Evolutionary conservation across 2,888 invertebrate genomes (phyloP).

Genomic region (Lasioglossum lativentre): DNA sequence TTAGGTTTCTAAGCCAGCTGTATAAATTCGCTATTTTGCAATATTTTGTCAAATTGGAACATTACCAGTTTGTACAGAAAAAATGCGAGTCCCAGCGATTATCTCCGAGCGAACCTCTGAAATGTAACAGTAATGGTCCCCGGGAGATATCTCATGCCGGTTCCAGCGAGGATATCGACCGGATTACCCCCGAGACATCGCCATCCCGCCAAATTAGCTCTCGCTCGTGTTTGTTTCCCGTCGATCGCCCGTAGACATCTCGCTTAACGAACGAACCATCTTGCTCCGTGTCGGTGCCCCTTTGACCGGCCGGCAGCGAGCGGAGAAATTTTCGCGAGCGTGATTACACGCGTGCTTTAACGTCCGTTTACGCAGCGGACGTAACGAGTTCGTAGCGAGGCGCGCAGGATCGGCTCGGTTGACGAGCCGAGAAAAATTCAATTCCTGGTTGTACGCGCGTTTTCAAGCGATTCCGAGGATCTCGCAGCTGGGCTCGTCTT

Average conservation of each 20-base stretch:
- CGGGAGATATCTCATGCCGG: not conserved
- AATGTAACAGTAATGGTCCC: not conserved
- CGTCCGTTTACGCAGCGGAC: not conserved
- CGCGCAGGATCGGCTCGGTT: not conserved
- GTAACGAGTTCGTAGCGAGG: conserved; percentile 4
- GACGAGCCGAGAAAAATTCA: not conserved
- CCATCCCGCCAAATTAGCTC: conserved; percentile 40
- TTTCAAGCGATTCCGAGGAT: not conserved
- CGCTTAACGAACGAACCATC: conserved; percentile 26
- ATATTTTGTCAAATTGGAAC: not conserved
- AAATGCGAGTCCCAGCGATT: not conserved
- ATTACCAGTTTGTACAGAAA: not conserved
- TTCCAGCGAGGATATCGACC: conserved; percentile 23
- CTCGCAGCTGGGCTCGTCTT: not conserved
- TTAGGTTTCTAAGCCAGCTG: not conserved
- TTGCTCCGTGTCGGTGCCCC: conserved; percentile 1
- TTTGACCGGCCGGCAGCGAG: conserved; percentile 15
- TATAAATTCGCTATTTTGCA: not conserved
- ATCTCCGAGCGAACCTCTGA: not conserved
- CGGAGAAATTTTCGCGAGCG: conserved; percentile 32
- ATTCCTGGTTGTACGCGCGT: not conserved
- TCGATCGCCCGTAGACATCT: conserved; percentile 24
- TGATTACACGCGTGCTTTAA: conserved; percentile 17
- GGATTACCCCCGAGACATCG: conserved; percentile 57
- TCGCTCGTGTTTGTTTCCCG: conserved; percentile 41